Percentiles rank a stretch among this genome's conserved stretches.
Conservation (phyloP, 2,888 invertebrate genomes). For the Mantis religiosa region DNA sequence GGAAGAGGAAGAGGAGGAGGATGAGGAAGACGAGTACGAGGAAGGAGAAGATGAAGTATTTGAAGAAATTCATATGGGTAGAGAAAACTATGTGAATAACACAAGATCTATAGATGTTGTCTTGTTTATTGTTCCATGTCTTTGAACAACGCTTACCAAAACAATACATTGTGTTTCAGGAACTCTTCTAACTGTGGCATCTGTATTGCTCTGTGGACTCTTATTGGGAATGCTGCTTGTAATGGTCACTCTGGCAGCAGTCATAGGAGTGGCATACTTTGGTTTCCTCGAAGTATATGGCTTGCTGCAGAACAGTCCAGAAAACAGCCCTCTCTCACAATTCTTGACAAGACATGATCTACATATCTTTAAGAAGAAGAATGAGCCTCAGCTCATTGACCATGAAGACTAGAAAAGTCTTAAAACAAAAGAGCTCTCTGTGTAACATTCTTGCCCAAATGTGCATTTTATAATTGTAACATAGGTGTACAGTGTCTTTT, state of each 20-base stretch:
- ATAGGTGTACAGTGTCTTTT: neutral
- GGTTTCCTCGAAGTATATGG: constrained; percentile 25
- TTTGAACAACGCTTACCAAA: too few species aligned
- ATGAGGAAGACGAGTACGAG: too few species aligned
- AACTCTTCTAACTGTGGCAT: constrained; percentile 30
- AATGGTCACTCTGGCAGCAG: constrained; percentile 21
- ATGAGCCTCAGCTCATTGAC: neutral
- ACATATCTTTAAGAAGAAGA: neutral
- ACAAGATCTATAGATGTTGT: too few species aligned
- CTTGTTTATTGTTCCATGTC: too few species aligned
- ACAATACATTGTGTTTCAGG: constrained; percentile 24
- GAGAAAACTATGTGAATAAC: too few species aligned
- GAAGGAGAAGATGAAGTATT: too few species aligned
- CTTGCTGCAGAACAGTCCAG: constrained; percentile 17
- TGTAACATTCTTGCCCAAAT: neutral
- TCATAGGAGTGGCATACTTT: constrained; percentile 25
- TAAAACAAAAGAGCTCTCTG: neutral
- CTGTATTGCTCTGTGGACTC: constrained; percentile 29
- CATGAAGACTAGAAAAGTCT: neutral
- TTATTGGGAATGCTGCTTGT: constrained; percentile 28
- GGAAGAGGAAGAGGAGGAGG: too few species aligned
- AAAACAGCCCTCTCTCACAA: constrained; percentile 17
- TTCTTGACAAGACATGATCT: constrained; percentile 11
- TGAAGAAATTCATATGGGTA: too few species aligned
- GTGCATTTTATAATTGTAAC: neutral